phyloP scores from a whole-genome alignment of 2,888 invertebrate species.

The Lamellibrachia columna region DNA sequence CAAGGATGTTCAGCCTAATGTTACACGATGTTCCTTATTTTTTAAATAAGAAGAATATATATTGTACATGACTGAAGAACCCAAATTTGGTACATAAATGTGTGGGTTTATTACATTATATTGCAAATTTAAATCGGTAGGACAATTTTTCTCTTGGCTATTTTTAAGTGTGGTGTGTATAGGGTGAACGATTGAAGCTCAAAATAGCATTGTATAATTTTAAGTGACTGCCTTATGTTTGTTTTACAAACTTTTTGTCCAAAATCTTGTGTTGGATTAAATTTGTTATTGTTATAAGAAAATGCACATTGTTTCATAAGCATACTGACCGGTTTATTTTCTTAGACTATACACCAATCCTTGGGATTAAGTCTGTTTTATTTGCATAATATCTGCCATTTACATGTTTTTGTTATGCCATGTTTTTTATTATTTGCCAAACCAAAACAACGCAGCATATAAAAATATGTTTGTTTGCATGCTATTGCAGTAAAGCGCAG shows the following conservation, averaged over 20 bases:
- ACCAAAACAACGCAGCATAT: too few relatives aligned
- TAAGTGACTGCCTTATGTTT: neutral
- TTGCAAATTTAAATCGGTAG: neutral
- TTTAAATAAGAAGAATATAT: neutral
- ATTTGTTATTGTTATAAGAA: neutral
- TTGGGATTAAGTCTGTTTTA: neutral
- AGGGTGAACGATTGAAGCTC: neutral
- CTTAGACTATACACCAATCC: neutral
- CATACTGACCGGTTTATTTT: neutral
- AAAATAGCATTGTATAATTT: neutral
- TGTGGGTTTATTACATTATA: neutral
- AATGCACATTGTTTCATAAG: neutral
- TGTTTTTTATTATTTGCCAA: neutral
- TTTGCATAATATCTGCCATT: neutral
- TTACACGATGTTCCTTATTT: neutral
- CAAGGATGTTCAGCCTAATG: neutral
- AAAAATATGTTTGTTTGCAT: too few relatives aligned
- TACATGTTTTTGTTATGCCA: neutral
- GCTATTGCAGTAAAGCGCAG: too few relatives aligned
- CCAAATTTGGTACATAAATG: neutral
- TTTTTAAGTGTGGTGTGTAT: neutral
- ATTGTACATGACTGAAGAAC: neutral
- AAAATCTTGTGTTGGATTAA: neutral
- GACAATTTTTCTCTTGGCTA: neutral
- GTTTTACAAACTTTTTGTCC: neutral